Base-by-base conservation (phyloP, 1,140 invertebrate genomes). In the Anagrus nilaparvatae region DNA sequence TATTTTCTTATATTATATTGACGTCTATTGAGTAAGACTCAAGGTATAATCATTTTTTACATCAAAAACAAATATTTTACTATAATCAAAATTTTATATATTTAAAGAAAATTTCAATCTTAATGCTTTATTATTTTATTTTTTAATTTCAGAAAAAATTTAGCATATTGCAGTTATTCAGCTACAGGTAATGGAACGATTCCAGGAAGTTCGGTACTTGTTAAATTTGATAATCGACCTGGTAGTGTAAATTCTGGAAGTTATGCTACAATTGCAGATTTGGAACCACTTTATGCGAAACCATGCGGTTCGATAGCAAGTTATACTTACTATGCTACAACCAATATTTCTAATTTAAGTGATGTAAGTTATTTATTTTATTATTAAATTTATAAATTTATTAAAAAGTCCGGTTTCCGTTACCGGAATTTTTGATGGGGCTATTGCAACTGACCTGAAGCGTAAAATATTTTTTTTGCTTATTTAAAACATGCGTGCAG, bases 251-350 rank as follows among this genome's bases (percentile, higher is more conserved):
- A 74, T 54, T 83, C 79, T 37, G 82, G 82, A 44, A 84, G 81
- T 52, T 85, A 85, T 53, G 82, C 82, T 12, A 85, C 82, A 28
- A 85, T 85, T 44, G 82, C 82, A 29, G 83, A 82, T 63, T 71
- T 84, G 51, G 67, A 72, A 47, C 71, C 72, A 34, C 65, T 74
- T 37, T 75, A 74, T 48, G 71, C 72, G 24, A 72, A 69, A 48
- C 71, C 69, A 1, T 73, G 66, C 45, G 65, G 69, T 12, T 72
- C 70, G 19, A 61, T 72, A 40, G 71, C 75, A 16, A 75, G 74
- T 44, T n/a, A n/a, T n/a, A n/a, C n/a, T n/a, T 76, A 77, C 58
- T 76, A 76, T 53, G 72, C 75, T n/a, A 72, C 72, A 18, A 73
- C 68, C 42, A 70, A 74, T 51, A 60, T 74, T 13, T 71, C 70